These are phyloP conservation scores for Aeoliscus strigatus DNA, from an alignment of 2,797 vertebrate species.

Conservation along the genomic window DNA sequence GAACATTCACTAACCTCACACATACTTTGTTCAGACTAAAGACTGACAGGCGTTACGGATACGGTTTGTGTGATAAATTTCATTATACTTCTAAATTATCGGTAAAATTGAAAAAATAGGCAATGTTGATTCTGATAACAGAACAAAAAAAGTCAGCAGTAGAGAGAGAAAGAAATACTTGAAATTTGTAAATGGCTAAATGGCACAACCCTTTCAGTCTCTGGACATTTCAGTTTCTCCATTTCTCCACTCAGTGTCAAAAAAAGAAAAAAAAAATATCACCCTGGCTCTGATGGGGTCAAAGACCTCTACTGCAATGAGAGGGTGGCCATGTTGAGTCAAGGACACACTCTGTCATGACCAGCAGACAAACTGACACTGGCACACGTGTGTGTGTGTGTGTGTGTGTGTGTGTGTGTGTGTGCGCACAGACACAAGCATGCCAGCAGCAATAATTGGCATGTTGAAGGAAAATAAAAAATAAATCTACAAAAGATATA, in stretches of 20 bases:
- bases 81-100: no score
- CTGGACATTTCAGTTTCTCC: slow-evolving; percentile 62
- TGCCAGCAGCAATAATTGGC: no score
- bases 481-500: slow-evolving; percentile 35
- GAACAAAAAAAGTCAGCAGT: slow-evolving; percentile 28
- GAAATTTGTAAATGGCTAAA: slow-evolving; percentile 60
- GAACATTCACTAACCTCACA: no score
- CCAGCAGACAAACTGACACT: slow-evolving; percentile 20
- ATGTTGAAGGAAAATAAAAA: no score
- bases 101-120: no score
- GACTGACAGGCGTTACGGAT: no score
- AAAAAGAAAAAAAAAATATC: slow-evolving; percentile 67
- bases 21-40: no score
- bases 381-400: no score
- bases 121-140: no score
- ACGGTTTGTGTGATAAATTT: no score
- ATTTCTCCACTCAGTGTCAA: slow-evolving; percentile 66
- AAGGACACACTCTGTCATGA: slow-evolving; percentile 55
- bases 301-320: slow-evolving; percentile 55
- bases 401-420: no score
- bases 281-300: slow-evolving; percentile 69
- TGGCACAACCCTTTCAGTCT: slow-evolving; percentile 48
- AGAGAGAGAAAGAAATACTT: slow-evolving; percentile 24
- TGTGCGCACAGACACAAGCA: no score
- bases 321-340: slow-evolving; percentile 57